Conservation (phyloP, 2,113 vertebrate species). For the Piaya cayana region DNA sequence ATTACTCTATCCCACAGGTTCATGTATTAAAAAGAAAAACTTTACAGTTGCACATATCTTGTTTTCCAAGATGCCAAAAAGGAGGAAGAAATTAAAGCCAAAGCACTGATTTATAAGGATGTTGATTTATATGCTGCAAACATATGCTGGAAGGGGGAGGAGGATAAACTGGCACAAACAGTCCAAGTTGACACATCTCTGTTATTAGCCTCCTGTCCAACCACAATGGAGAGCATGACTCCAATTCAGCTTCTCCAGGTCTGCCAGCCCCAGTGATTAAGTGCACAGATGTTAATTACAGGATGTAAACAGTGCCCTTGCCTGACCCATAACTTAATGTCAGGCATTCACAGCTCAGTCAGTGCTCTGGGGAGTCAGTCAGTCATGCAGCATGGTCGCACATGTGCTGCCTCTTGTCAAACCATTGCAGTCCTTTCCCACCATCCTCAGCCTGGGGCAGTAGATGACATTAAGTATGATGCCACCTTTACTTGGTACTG, state of each 20-base stretch:
- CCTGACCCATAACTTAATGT: background rate
- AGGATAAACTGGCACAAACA: background rate
- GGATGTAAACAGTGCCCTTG: conserved; percentile 7
- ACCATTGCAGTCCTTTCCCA: background rate
- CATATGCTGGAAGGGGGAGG: background rate
- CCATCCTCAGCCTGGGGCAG: too few species aligned
- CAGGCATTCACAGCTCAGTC: background rate
- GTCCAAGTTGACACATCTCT: background rate
- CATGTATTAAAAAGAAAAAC: fast-evolving
- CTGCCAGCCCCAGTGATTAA: background rate
- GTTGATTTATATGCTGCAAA: background rate
- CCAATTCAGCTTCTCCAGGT: background rate
- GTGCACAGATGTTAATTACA: conserved; percentile 2
- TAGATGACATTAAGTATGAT: background rate
- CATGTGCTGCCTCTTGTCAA: fast-evolving
- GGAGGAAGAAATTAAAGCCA: background rate
- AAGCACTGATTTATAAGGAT: background rate
- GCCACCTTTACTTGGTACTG: background rate
- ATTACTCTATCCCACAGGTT: background rate
- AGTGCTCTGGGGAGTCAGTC: background rate
- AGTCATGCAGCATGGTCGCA: fast-evolving
- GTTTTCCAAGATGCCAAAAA: background rate
- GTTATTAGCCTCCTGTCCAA: background rate
- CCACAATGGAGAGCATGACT: fast-evolving
- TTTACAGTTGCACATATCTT: background rate